phyloP scores from a whole-genome alignment of 2,797 vertebrate species.

The Chelonia mydas region DNA sequence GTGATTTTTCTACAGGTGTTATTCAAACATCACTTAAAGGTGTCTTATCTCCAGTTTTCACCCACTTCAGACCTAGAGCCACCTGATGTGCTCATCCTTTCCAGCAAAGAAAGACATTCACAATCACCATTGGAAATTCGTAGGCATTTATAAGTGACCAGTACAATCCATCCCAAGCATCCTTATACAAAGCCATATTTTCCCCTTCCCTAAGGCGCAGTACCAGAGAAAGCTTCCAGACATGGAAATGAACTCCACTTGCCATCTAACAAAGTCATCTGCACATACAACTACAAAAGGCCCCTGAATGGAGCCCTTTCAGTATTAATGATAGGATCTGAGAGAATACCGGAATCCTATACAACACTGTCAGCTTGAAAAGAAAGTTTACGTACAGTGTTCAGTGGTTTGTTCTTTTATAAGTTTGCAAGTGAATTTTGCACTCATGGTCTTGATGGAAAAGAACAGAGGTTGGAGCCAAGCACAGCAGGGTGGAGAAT shows the following conservation, averaged over 20 bases:
- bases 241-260: slow-evolving; percentile 20
- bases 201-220: not conserved
- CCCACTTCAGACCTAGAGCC: not conserved
- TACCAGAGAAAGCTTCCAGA: not conserved
- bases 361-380: slow-evolving; percentile 13
- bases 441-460: slow-evolving; percentile 54
- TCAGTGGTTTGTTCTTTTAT: slow-evolving; percentile 57
- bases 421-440: slow-evolving; percentile 60
- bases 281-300: slow-evolving; percentile 43
- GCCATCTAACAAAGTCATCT: slow-evolving; percentile 34
- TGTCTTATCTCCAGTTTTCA: not conserved
- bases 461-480: slow-evolving; percentile 47
- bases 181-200: slow-evolving; percentile 55
- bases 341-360: not conserved
- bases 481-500: slow-evolving; percentile 44
- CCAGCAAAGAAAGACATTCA: slow-evolving; percentile 2
- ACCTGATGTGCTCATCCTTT: slow-evolving; percentile 27
- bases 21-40: not conserved
- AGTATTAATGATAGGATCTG: not conserved
- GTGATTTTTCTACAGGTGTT: not conserved
- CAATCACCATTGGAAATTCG: slow-evolving; percentile 33
- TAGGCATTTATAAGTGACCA: not conserved
- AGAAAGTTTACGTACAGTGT: slow-evolving; percentile 34
- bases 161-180: slow-evolving; percentile 1
- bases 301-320: slow-evolving; percentile 31